Conservation (phyloP, 2,113 vertebrate species). For the Serinus canaria region DNA sequence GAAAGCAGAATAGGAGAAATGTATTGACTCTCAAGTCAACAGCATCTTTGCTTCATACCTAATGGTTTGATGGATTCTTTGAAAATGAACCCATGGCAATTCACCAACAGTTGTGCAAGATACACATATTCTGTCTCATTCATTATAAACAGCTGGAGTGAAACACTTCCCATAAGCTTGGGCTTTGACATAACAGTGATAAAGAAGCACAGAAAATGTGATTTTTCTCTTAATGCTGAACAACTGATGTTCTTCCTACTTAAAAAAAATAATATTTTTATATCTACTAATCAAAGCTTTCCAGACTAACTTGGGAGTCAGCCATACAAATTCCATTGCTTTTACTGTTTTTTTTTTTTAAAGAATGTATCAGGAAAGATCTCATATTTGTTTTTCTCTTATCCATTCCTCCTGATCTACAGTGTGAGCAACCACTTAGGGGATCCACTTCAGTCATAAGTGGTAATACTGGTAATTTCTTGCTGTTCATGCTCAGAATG, state of each 20-base stretch:
- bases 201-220: not conserved
- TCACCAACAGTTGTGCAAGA: not conserved
- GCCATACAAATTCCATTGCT: not conserved
- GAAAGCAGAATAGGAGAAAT: not conserved
- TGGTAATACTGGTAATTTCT: not conserved
- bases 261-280: not conserved
- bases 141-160: not conserved
- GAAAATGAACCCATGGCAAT: not conserved
- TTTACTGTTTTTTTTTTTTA: not conserved
- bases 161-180: not conserved
- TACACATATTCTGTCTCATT: not conserved
- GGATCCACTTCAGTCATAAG: not conserved
- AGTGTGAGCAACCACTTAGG: not conserved
- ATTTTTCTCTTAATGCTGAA: not conserved
- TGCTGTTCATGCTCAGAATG: not conserved
- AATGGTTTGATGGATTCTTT: not conserved
- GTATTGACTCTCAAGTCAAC: too few relatives aligned
- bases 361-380: not conserved
- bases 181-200: not conserved
- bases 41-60: not conserved
- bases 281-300: not conserved
- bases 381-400: not conserved
- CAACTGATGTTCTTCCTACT: not conserved
- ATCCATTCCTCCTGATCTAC: not conserved
- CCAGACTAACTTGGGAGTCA: not conserved